phyloP scores from a whole-genome alignment of 2,888 invertebrate species.

The Dexiosoma caninum region DNA sequence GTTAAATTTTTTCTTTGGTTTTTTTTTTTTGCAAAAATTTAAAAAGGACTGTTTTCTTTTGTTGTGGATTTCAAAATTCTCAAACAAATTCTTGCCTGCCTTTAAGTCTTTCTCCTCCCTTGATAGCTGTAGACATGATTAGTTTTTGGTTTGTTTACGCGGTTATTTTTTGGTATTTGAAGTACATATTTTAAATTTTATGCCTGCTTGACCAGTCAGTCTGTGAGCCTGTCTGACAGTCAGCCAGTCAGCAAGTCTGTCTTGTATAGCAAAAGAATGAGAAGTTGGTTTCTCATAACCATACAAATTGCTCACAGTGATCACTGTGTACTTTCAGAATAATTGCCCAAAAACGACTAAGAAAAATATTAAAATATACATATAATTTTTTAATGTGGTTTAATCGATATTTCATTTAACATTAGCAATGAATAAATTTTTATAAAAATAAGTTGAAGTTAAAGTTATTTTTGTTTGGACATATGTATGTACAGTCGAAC shows the following conservation, averaged over 20 bases:
- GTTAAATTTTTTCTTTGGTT: neutral
- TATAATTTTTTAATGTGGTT: too few relatives aligned
- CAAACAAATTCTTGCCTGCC: neutral
- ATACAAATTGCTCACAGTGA: conserved; percentile 50
- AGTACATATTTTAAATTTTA: conserved; percentile 37
- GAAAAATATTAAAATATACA: too few relatives aligned
- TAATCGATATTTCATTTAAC: too few relatives aligned
- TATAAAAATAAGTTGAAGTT: too few relatives aligned
- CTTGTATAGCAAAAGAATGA: neutral
- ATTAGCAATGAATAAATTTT: too few relatives aligned
- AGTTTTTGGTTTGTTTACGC: conserved; percentile 50
- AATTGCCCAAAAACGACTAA: too few relatives aligned
- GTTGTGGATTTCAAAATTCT: conserved; percentile 12
- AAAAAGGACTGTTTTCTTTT: conserved; percentile 25
- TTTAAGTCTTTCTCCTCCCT: neutral
- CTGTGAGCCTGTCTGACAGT: neutral
- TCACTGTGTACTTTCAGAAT: too few relatives aligned
- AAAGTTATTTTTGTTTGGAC: too few relatives aligned
- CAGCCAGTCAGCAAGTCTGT: neutral
- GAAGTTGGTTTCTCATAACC: conserved; percentile 2
- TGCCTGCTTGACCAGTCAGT: conserved; percentile 29
- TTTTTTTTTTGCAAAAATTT: conserved; percentile 10
- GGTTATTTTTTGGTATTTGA: conserved; percentile 57
- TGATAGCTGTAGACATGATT: conserved; percentile 37
- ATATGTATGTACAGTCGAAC: too few relatives aligned